Conservation (phyloP, 1,140 invertebrate genomes). For the Prorops nasuta region DNA sequence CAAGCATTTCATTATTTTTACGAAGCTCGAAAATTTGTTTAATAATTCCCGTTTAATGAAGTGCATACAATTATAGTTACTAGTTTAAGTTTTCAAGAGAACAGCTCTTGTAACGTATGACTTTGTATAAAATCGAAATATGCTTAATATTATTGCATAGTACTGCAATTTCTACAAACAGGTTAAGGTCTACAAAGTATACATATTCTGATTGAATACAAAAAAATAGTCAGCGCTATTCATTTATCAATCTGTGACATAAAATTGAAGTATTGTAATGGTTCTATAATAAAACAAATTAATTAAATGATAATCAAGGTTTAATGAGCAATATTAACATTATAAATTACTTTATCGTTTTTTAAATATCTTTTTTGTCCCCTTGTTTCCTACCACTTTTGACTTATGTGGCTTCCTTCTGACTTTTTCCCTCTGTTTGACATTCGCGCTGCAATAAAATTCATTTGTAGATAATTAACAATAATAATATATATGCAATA, state of each 20-base stretch:
- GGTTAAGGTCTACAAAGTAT: conserved; percentile 26
- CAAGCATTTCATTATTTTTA: too few relatives aligned
- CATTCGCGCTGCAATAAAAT: conserved; percentile 38
- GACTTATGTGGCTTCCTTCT: conserved; percentile 8
- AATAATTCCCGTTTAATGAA: too few relatives aligned
- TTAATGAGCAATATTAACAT: neutral
- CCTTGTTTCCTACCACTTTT: conserved; percentile 11
- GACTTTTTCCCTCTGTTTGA: conserved; percentile 34
- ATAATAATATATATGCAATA: conserved; percentile 4
- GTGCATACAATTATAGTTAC: too few relatives aligned
- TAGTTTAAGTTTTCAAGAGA: too few relatives aligned
- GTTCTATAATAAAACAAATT: conserved; percentile 48
- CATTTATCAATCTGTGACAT: conserved; percentile 39
- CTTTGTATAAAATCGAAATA: too few relatives aligned
- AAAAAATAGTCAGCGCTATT: conserved; percentile 38
- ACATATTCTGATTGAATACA: conserved; percentile 31
- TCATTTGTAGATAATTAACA: conserved; percentile 9
- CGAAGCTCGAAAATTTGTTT: too few relatives aligned
- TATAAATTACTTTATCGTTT: neutral
- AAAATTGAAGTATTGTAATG: conserved; percentile 45
- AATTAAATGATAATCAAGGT: conserved; percentile 21
- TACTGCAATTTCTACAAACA: conserved; percentile 38
- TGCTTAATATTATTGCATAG: conserved; percentile 21
- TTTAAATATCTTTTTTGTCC: conserved; percentile 5
- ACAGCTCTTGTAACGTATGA: too few relatives aligned